phyloP scores from a whole-genome alignment of 2,797 vertebrate species.

The Gadopsis bispinosus region DNA sequence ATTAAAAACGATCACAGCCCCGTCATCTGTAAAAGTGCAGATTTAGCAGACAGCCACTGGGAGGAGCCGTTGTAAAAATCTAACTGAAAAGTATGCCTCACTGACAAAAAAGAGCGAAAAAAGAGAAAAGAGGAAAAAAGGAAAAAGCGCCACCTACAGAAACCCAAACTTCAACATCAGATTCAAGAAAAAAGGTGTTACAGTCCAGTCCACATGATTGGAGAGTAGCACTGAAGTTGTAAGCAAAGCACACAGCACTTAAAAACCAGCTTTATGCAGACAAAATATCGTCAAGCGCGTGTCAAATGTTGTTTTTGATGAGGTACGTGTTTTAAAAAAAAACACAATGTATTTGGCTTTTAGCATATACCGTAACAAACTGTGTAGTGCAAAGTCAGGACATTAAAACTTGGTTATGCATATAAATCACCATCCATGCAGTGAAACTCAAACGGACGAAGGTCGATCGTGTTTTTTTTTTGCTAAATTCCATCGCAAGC shows the following conservation, averaged over 20 bases:
- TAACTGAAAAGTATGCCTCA: not conserved
- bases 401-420: conserved; percentile 45
- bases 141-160: not conserved
- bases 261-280: not conserved
- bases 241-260: not conserved
- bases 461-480: conserved; percentile 65
- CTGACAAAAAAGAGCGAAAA: too few species aligned
- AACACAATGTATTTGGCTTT: conserved; percentile 16
- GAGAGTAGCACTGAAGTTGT: not conserved
- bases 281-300: not conserved
- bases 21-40: conserved; percentile 25
- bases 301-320: not conserved
- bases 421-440: conserved; percentile 53
- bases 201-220: not conserved
- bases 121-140: too few species aligned
- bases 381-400: conserved; percentile 46
- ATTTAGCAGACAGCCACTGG: not conserved
- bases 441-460: conserved; percentile 42
- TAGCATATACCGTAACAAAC: conserved; percentile 32
- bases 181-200: not conserved
- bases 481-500: conserved; percentile 57
- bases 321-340: conserved; percentile 13
- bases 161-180: not conserved
- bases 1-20: not conserved
- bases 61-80: not conserved